Evolutionary conservation across 2,888 invertebrate species (phyloP).

Genomic region (Onthophagus sagittarius): DNA sequence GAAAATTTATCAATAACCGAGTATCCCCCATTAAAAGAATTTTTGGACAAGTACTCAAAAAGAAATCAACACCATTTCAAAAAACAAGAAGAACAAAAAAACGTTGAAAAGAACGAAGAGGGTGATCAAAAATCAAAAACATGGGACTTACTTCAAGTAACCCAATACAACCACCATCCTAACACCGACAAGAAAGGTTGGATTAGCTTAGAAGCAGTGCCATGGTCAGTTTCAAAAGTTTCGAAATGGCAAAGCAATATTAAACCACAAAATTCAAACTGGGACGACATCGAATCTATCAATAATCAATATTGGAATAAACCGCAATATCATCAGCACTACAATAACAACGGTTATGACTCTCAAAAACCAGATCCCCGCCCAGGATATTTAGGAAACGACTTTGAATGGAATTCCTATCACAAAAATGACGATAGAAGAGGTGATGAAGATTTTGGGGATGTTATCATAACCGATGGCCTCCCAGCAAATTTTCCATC

Average conservation of each 20-base stretch:
- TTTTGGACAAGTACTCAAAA: slow-evolving; percentile 58
- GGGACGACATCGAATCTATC: slow-evolving; percentile 46
- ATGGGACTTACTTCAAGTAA: slow-evolving; percentile 53
- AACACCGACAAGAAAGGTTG: slow-evolving; percentile 71
- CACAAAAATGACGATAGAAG: slow-evolving; percentile 1
- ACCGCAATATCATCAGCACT: slow-evolving; percentile 27
- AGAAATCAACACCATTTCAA: slow-evolving; percentile 46
- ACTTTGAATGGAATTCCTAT: not conserved
- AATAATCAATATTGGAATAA: slow-evolving; percentile 3
- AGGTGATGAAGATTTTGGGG: not conserved
- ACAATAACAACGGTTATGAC: slow-evolving; percentile 21
- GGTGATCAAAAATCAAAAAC: slow-evolving; percentile 48
- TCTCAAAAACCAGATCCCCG: slow-evolving; percentile 23
- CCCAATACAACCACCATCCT: slow-evolving; percentile 57
- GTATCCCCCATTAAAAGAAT: slow-evolving; percentile 53
- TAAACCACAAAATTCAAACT: slow-evolving; percentile 43
- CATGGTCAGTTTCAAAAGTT: slow-evolving; percentile 77
- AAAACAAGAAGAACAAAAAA: slow-evolving; percentile 15
- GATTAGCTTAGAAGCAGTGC: slow-evolving; percentile 73
- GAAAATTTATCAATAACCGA: slow-evolving; percentile 49
- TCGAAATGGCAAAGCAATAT: slow-evolving; percentile 70
- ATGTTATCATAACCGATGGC: slow-evolving; percentile 54
- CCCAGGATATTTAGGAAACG: slow-evolving; percentile 8
- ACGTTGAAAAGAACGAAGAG: not conserved
- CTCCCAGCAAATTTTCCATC: slow-evolving; percentile 53